Evolutionary conservation across 2,113 vertebrate species (phyloP).

Genomic region (Protomyctophum bolini): DNA sequence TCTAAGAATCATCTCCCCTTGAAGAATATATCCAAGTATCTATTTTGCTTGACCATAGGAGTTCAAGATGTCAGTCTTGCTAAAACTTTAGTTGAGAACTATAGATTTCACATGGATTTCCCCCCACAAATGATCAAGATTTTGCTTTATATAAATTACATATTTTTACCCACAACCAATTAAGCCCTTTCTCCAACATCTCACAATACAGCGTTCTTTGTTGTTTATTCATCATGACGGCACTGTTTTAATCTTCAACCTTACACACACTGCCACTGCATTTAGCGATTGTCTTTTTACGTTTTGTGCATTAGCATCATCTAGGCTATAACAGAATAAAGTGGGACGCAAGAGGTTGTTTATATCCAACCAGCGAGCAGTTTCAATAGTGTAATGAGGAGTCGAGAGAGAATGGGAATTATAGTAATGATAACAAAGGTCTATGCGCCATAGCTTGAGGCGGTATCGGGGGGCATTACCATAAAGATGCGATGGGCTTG

Average conservation of each 20-base stretch:
- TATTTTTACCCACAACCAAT: conserved; percentile 13
- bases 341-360: conserved; percentile 66
- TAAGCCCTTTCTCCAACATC: conserved; percentile 31
- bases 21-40: too few species aligned
- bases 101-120: neutral
- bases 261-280: conserved; percentile 22
- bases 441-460: conserved; percentile 74
- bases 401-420: conserved; percentile 83
- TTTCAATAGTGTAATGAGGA: conserved; percentile 76
- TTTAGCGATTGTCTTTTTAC: conserved; percentile 39
- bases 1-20: too few species aligned
- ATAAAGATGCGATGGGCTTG: conserved; percentile 94
- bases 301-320: conserved; percentile 45
- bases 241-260: conserved; percentile 29
- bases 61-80: too few species aligned
- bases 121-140: neutral
- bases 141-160: conserved; percentile 19
- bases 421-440: conserved; percentile 83
- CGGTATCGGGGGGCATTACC: conserved; percentile 81
- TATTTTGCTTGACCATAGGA: too few species aligned
- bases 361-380: conserved; percentile 62
- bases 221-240: conserved; percentile 46
- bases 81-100: neutral
- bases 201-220: conserved; percentile 6
- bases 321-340: conserved; percentile 62